Base-by-base conservation (phyloP, 1,140 invertebrate species). In the Zeugodacus cucurbitae region DNA sequence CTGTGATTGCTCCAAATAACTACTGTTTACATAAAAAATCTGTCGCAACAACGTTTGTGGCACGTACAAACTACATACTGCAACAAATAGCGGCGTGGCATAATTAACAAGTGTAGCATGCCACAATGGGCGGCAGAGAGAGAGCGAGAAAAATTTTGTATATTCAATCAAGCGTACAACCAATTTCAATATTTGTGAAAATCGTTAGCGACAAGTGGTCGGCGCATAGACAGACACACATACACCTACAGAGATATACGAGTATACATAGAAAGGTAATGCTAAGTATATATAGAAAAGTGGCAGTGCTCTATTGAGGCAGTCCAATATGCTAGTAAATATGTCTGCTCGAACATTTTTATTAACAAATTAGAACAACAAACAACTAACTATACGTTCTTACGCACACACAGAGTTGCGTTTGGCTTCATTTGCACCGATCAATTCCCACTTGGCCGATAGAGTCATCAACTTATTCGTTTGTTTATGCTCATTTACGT, bases 31-130 rank as follows among this genome's bases (percentile, higher is more conserved):
- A 48, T 82, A 82, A 82, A 82, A 48, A 82, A 82, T 82, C 41
- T 82, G 74, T 82, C 74, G n/a, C 74, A 82, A 5, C 74, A 82
- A 82, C 41, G 8, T 54, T 82, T 82, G 41, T 54, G 74, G 74
- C 74, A 82, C 74, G 74, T 29, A 54, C 74, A 48, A n/a, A 44
- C 14, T 11, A 70, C n/a, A n/a, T n/a, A n/a, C n/a, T n/a, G n/a
- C n/a, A n/a, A n/a, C 64, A 70, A 32, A 70, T 1, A 62, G 22
- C 6, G 26, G 58, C 22, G n/a, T 41, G 74, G 22, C 74, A 82
- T 82, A 82, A 82, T 82, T 82, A 82, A 48, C 74, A 82, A 82
- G 41, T 82, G 41, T 44, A 82, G 74, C 74, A 82, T 48, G 26
- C 74, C 74, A 82, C 74, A 82, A 48, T 82, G 74, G 74, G n/a